Conservation (phyloP, 2,113 vertebrate genomes). For the Ciconia stormi region DNA sequence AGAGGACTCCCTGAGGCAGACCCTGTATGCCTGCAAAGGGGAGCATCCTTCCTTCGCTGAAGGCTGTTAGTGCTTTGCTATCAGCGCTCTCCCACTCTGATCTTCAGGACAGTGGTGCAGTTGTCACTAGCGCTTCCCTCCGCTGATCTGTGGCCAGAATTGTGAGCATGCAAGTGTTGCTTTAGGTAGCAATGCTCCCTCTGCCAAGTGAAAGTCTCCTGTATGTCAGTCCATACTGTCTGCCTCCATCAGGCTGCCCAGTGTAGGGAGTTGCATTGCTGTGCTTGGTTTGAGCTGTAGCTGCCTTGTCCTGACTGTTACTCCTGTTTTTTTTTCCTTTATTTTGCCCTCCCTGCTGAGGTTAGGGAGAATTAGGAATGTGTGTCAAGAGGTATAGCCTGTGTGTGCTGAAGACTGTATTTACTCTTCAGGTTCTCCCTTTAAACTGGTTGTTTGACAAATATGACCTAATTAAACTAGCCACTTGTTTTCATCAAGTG, state of each 20-base stretch:
- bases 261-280: background rate
- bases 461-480: constrained; percentile 35
- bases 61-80: background rate
- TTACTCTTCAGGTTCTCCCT: constrained; percentile 5
- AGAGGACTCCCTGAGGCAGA: background rate
- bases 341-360: accelerated
- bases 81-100: background rate
- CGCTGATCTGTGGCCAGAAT: background rate
- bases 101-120: background rate
- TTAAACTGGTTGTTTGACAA: constrained; percentile 33
- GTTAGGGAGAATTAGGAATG: background rate
- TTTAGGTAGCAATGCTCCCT: background rate
- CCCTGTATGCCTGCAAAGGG: accelerated
- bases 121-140: background rate
- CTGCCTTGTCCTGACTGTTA: background rate
- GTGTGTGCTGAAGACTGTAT: background rate
- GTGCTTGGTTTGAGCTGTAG: background rate
- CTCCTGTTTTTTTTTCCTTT: background rate
- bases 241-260: background rate
- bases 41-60: background rate
- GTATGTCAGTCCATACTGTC: background rate
- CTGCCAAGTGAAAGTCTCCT: background rate
- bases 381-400: background rate
- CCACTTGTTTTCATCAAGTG: background rate
- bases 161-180: background rate